Conservation (phyloP, 2,888 invertebrate species). For the Agelastica alni region DNA sequence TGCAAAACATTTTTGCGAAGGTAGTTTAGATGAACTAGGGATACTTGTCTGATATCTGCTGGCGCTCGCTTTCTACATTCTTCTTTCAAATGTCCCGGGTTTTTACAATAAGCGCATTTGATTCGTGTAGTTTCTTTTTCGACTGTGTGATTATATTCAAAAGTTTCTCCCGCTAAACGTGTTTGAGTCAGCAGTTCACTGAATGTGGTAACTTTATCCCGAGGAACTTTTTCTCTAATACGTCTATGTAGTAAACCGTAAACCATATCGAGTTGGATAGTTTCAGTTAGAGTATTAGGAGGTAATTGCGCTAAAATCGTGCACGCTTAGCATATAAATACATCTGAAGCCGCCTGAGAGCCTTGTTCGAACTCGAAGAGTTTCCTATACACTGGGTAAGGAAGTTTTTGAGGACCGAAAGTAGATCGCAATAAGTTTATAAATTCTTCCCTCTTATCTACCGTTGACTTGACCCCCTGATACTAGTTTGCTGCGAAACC, state of each 20-base stretch:
- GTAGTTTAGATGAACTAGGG: too few species aligned
- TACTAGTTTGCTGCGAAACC: constrained; percentile 30
- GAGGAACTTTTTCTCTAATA: constrained; percentile 21
- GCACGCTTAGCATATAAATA: constrained; percentile 10
- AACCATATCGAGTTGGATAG: constrained; percentile 24
- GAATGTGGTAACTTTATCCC: constrained; percentile 10
- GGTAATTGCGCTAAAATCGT: constrained; percentile 16
- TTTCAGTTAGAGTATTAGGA: neutral
- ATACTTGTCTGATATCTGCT: too few species aligned
- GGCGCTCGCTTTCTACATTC: neutral
- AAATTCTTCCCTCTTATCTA: constrained; percentile 18
- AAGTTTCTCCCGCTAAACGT: constrained; percentile 9
- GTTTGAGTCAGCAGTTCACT: constrained; percentile 12
- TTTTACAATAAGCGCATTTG: neutral
- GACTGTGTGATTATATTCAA: neutral
- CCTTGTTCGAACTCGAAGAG: constrained; percentile 24
- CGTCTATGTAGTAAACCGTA: constrained; percentile 18
- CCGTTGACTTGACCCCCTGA: constrained; percentile 28
- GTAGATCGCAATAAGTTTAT: constrained; percentile 13
- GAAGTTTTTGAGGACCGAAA: constrained; percentile 30
- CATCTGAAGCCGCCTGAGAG: constrained; percentile 3
- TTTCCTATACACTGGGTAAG: constrained; percentile 20
- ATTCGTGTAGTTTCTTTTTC: neutral
- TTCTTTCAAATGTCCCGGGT: neutral
- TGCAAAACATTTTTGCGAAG: too few species aligned